Conservation (phyloP, 2,113 vertebrate species). For the Climacteris rufus region DNA sequence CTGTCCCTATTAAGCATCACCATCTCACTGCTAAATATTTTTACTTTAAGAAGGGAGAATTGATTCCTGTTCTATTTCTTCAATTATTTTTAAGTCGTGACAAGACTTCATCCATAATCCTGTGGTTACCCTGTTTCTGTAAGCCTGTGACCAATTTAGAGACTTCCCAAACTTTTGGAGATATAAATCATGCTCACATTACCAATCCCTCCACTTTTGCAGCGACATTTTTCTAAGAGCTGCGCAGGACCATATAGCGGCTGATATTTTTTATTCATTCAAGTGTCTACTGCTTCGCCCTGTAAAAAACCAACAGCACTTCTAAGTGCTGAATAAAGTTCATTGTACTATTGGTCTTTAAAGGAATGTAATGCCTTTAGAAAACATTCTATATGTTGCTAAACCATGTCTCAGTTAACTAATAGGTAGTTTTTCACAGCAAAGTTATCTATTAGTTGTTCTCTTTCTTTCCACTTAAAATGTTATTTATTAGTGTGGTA, state of each 20-base stretch:
- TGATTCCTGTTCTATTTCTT: not conserved
- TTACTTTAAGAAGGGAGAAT: not conserved
- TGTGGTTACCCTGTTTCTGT: not conserved
- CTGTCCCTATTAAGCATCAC: not conserved
- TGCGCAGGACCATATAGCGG: not conserved
- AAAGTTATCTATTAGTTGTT: not conserved
- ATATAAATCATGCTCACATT: not conserved
- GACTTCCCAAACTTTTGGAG: not conserved
- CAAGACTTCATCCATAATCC: not conserved
- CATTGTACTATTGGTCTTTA: not conserved
- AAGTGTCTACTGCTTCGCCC: not conserved
- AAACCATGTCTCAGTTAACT: not conserved
- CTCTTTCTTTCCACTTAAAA: not conserved
- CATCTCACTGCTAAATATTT: not conserved
- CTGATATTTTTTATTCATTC: not conserved
- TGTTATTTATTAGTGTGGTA: not conserved
- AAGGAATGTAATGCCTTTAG: not conserved
- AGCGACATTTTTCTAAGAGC: not conserved
- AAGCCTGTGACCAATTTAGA: not conserved
- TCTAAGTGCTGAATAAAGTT: not conserved
- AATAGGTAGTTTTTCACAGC: not conserved
- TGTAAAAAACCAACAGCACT: not conserved
- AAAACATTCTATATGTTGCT: not conserved
- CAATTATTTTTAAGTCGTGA: not conserved
- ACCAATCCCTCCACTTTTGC: not conserved